Base-by-base conservation (phyloP, 2,888 invertebrate species). In the Carcina quercana region DNA sequence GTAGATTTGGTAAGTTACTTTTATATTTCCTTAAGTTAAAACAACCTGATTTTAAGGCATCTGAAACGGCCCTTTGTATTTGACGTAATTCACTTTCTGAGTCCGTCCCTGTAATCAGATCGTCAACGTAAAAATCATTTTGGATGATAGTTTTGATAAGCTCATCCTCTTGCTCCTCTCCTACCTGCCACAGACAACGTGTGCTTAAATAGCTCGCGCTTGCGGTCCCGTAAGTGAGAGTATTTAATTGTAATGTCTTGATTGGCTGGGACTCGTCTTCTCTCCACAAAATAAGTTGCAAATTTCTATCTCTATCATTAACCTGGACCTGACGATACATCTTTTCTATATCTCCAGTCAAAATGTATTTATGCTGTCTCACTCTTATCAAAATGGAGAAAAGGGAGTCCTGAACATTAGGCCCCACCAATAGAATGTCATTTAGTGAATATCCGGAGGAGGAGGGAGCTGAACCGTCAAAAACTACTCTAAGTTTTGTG, bases 271-370 rank as follows among this genome's bases (percentile, higher is more conserved):
- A 35, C 15, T 43, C 47, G 14, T 43, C 33, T 5, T 42, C 33
- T 25, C 44, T 37, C 45, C 67, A 70, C 3, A 71, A 25, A 3
- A 74, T 65, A 5, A 51, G 31, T 26, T 66, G 67, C n/a, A 53
- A 45, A n/a, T 49, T 19, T 10, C 47, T 30, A 25, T 44, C 37
- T 11, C 20, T 15, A 6, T 25, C 14, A 7, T 31, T 12, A 0
- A 42, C 35, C 5, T 12, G 3, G 1, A 45, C 28, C 20, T 48
- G 44, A 0, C 46, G 28, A 25, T 37, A 46, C 36, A 42, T 41
- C 29, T 70, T 67, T 12, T 45, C 51, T 6, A 72, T 55, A 30
- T 70, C 67, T 0, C 57, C 59, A 5, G 50, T 50, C 7, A 71
- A 38, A 0, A 56, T 50, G 15, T 47, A 43, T 3, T 37, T 38